Evolutionary conservation across 2,797 vertebrate species (phyloP), one percentile per base, ranked within the genome.

Genomic region (Cynopterus sphinx): DNA sequence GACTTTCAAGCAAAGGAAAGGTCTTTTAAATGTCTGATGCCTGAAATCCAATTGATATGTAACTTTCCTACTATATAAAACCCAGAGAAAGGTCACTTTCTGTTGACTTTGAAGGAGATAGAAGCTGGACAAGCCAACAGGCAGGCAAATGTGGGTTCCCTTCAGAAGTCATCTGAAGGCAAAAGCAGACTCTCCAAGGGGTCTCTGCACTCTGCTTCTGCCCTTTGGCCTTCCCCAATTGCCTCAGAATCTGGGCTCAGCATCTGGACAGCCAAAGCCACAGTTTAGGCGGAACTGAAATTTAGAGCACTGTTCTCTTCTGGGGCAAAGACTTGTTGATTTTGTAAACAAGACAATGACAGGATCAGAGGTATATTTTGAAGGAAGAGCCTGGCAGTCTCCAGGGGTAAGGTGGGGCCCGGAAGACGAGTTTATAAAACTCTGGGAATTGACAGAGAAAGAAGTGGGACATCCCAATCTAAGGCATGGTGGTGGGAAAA

Each of bases 51-150:
- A 31, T 12, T 39, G 5, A 39, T 24, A 67, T 3, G 9, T 31
- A 46, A 43, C 31, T 85, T 91, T 70, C 43, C 67, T 55, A 36
- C 16, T 43, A 57, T 36, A 31, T 26, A 59, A 82, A 79, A 39
- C 6, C 17, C 49, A 94, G 61, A 22, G 36, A 78, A 22, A 65
- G 9, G 9, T 87, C 41, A 53, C 43, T 43, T 5, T 36, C 78
- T 63, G 22, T 21, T 81, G 70, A 92, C 83, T n/a, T 36, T 70
- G 82, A 94, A 96, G 78, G n/a, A 93, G 24, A 73, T 46, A 75
- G 39, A 82, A 26, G 11, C 24, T 39, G 31, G 51, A 55, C 22
- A 51, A 33, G 59, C 39, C 31, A 13, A 57, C 8, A 31, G 46
- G 6, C 79, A 91, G 13, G 26, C 26, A 84, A 85, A 51, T 31